phyloP scores from a whole-genome alignment of 2,113 vertebrate genomes.

The Lamprologus tigripictilis region DNA sequence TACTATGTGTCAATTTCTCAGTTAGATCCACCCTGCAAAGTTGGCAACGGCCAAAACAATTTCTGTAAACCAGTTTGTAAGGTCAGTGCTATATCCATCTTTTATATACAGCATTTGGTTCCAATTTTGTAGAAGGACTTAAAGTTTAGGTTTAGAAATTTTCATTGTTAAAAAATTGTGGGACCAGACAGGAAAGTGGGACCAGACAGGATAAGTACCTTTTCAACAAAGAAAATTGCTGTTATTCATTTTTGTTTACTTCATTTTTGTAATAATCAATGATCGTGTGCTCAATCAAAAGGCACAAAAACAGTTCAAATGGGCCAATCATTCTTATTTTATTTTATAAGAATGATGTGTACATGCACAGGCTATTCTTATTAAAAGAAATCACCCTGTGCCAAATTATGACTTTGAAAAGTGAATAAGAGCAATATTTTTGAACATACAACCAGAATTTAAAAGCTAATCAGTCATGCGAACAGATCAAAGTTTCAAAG shows the following conservation, averaged over 20 bases:
- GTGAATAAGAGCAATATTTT: neutral
- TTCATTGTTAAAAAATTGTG: neutral
- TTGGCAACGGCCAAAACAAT: neutral
- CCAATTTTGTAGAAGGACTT: neutral
- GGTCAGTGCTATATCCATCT: neutral
- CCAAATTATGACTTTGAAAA: neutral
- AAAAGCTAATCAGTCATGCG: neutral
- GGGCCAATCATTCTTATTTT: neutral
- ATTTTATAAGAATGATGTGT: neutral
- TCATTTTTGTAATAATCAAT: neutral
- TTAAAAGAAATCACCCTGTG: accelerated
- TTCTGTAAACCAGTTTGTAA: neutral
- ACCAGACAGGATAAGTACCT: neutral
- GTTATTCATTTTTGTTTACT: neutral
- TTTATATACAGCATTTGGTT: neutral
- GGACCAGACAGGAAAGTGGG: neutral
- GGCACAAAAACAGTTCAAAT: neutral
- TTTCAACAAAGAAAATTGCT: neutral
- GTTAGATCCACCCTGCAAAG: neutral
- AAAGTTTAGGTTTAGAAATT: neutral
- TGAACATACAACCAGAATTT: neutral
- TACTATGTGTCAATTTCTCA: neutral
- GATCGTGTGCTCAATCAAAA: neutral
- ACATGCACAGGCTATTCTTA: neutral
- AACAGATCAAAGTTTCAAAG: neutral